phyloP scores from a whole-genome alignment of 2,113 vertebrate genomes.

The Pachypanchax playfairii region DNA sequence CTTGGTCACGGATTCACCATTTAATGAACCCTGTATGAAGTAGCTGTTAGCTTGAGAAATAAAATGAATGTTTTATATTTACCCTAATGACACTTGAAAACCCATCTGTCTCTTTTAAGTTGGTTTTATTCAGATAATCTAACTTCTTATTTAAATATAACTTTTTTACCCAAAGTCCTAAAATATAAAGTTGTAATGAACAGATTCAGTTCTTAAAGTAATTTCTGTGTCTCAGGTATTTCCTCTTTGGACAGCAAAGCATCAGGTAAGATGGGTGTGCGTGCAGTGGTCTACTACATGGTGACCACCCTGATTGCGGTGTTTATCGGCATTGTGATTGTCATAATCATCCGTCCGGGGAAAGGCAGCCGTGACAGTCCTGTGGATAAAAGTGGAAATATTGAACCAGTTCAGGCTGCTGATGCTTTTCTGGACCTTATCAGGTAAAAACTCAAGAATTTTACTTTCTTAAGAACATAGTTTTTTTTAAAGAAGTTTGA shows the following conservation, averaged over 20 bases:
- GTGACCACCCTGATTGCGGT: slow-evolving; percentile 94
- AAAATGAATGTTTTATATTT: too few species aligned
- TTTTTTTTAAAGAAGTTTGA: not conserved
- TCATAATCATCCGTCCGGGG: slow-evolving; percentile 91
- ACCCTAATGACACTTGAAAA: too few species aligned
- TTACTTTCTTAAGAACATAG: too few species aligned
- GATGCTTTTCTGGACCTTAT: slow-evolving; percentile 97
- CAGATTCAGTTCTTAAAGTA: not conserved
- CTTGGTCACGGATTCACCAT: too few species aligned
- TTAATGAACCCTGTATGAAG: too few species aligned
- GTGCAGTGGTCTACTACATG: slow-evolving; percentile 93
- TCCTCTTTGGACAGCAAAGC: slow-evolving; percentile 93
- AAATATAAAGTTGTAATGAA: not conserved
- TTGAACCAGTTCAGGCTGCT: slow-evolving; percentile 88
- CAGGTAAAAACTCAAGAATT: slow-evolving; percentile 76
- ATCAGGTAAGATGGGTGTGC: slow-evolving; percentile 91
- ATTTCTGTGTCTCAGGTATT: slow-evolving; percentile 82
- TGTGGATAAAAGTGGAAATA: slow-evolving; percentile 77
- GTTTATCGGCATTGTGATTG: slow-evolving; percentile 93
- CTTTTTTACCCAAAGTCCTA: too few species aligned
- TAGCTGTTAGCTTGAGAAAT: too few species aligned
- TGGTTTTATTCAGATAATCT: not conserved
- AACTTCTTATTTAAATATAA: too few species aligned
- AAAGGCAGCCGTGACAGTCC: slow-evolving; percentile 89
- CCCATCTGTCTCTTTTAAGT: too few species aligned